Evolutionary conservation across 2,888 invertebrate genomes (phyloP).

Genomic region (Ennomos erosarius): DNA sequence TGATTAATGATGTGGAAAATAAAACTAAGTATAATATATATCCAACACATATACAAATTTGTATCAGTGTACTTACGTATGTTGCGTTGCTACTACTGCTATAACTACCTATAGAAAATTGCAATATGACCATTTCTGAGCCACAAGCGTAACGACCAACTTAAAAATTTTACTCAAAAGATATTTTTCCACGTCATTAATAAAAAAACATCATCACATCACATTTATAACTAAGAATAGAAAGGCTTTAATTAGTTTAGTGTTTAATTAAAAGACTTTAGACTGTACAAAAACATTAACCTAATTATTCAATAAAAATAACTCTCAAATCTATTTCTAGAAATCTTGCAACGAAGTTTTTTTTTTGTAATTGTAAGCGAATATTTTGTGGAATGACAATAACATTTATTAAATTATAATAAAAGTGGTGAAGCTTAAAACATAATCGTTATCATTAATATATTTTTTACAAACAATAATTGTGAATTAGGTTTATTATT

Average conservation of each 20-base stretch:
- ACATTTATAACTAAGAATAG: slow-evolving; percentile 68
- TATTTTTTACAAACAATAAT: no score
- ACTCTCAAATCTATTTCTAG: slow-evolving; percentile 21
- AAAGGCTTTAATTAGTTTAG: slow-evolving; percentile 83
- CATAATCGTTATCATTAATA: no score
- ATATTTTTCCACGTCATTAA: slow-evolving; percentile 1
- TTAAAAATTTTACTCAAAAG: slow-evolving; percentile 15
- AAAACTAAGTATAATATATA: no score
- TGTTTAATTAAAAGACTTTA: slow-evolving; percentile 78
- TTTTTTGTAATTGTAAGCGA: slow-evolving; percentile 21
- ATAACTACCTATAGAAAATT: no score
- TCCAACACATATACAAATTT: no score
- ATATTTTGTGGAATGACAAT: slow-evolving; percentile 35
- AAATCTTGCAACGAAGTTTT: slow-evolving; percentile 36
- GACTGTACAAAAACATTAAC: slow-evolving; percentile 39
- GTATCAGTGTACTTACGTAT: no score
- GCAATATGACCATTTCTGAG: background rate
- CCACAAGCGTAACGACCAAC: no score
- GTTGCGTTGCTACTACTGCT: no score
- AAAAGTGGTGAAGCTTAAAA: slow-evolving; percentile 4
- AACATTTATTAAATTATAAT: slow-evolving; percentile 15
- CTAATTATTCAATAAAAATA: slow-evolving; percentile 7
- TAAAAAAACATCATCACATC: slow-evolving; percentile 12
- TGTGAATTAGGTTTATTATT: no score
- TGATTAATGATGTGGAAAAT: no score